Percentiles rank a stretch among this genome's conserved stretches.
Evolutionary conservation across 30 jellyfish, hydroid and myxozoan species (phyloP).

Genomic region (Catostylus mosaicus): DNA sequence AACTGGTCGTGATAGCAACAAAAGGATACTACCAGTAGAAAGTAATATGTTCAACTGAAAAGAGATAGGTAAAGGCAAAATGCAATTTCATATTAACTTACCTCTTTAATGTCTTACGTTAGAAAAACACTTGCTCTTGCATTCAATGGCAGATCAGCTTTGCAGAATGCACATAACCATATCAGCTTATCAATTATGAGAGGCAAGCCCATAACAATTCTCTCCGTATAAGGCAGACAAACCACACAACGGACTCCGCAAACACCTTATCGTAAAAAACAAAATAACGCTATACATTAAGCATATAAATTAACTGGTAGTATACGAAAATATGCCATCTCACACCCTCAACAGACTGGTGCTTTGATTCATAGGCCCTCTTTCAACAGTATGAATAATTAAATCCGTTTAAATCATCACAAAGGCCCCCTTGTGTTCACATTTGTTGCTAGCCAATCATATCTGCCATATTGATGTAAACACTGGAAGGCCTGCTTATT

Average conservation of each 20-base stretch:
- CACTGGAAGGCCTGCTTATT: slow-evolving; percentile 3
- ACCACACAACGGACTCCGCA: slow-evolving; percentile 1
- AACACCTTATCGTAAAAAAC: neutral
- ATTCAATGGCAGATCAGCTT: too few species aligned
- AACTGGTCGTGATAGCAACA: too few species aligned
- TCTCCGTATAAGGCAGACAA: neutral
- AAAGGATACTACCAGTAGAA: too few species aligned
- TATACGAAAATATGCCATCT: neutral
- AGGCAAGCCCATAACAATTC: neutral
- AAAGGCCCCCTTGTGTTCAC: neutral
- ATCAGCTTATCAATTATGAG: neutral
- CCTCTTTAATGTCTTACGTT: too few species aligned
- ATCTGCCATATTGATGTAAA: slow-evolving; percentile 9
- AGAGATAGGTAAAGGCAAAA: too few species aligned
- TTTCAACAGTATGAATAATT: neutral
- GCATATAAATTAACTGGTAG: neutral
- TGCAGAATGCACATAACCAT: neutral
- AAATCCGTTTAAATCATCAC: neutral
- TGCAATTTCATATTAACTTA: too few species aligned
- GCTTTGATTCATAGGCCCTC: slow-evolving; percentile 1
- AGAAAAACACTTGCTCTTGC: too few species aligned
- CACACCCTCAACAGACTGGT: neutral
- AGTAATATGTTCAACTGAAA: too few species aligned
- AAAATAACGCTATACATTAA: neutral
- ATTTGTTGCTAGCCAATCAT: slow-evolving; percentile 14